These are phyloP conservation scores for Anolis carolinensis DNA, from an alignment of 2,113 vertebrate genomes.

Conservation along the genomic window DNA sequence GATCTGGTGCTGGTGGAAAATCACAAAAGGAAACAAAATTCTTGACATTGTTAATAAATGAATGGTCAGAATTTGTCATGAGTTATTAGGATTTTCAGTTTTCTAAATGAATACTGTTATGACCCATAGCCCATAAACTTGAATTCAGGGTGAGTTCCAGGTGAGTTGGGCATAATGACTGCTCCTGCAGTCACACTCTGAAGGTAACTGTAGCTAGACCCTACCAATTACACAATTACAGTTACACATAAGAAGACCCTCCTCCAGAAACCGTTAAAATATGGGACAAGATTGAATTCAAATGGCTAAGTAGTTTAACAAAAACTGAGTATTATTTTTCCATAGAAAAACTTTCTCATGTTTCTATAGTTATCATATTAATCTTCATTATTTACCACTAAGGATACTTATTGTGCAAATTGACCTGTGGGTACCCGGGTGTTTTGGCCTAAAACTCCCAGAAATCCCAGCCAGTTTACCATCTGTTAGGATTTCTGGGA, in stretches of 20 bases:
- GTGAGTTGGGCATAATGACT: background rate
- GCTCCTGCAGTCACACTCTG: background rate
- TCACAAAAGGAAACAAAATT: background rate
- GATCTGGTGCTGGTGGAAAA: background rate
- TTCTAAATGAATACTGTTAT: background rate
- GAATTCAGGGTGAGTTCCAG: background rate
- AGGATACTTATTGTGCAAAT: background rate
- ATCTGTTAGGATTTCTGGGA: too few species aligned
- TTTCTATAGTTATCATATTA: background rate
- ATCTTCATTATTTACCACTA: background rate
- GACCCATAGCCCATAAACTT: background rate
- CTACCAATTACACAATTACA: too few species aligned
- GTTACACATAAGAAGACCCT: too few species aligned
- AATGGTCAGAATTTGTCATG: background rate
- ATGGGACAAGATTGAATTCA: too few species aligned
- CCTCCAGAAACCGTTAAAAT: too few species aligned
- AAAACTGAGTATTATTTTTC: background rate
- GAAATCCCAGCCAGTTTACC: too few species aligned
- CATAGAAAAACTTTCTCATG: background rate
- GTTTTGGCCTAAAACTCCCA: too few species aligned
- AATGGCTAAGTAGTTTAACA: background rate
- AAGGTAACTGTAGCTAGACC: too few species aligned
- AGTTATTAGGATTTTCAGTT: background rate
- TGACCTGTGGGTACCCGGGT: too few species aligned
- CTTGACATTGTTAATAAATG: background rate